Evolutionary conservation across 2,113 vertebrate species (phyloP).

Genomic region (Macrotis lagotis): DNA sequence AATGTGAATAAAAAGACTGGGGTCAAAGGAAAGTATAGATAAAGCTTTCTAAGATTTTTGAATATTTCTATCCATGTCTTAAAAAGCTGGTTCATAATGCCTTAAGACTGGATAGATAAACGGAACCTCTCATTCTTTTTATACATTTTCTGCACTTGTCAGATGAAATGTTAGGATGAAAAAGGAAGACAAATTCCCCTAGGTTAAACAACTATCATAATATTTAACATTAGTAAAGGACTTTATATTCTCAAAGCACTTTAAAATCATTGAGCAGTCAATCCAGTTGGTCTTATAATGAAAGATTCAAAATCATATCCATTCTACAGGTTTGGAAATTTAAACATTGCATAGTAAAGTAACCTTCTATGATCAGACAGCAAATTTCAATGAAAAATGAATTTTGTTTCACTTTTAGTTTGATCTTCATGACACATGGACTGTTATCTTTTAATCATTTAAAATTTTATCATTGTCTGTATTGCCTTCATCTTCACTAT

Average conservation of each 20-base stretch:
- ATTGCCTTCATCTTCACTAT: slow-evolving; percentile 46
- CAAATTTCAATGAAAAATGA: slow-evolving; percentile 14
- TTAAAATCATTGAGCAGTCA: neutral
- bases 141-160: neutral
- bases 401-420: neutral
- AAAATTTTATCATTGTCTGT: slow-evolving; percentile 3
- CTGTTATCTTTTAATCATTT: neutral
- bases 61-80: slow-evolving; percentile 49
- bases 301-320: neutral
- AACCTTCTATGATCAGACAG: neutral
- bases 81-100: slow-evolving; percentile 54
- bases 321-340: neutral
- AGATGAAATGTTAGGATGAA: slow-evolving; percentile 31
- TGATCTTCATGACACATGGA: neutral
- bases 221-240: neutral
- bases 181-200: neutral
- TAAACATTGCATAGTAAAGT: neutral
- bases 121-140: slow-evolving; percentile 20
- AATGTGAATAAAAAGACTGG: slow-evolving; percentile 48
- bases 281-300: neutral
- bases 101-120: neutral
- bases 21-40: slow-evolving; percentile 45
- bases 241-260: neutral
- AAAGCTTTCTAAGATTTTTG: slow-evolving; percentile 51
- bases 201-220: neutral